These are phyloP conservation scores for Ceratina calcarata DNA, from an alignment of 1,140 invertebrate species.

Conservation along the genomic window DNA sequence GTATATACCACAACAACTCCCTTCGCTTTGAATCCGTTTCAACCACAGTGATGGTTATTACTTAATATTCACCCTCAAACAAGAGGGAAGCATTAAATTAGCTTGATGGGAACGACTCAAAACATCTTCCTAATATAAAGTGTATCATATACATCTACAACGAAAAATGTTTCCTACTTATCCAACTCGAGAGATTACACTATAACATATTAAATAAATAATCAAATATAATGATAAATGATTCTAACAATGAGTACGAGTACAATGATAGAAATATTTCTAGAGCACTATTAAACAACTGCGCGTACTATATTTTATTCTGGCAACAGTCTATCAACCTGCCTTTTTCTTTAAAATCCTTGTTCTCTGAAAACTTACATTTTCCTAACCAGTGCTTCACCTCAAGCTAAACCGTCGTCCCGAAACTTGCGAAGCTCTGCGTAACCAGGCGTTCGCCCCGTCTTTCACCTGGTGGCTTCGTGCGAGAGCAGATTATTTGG, in stretches of 20 bases:
- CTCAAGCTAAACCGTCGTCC: background rate
- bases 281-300: too few relatives aligned
- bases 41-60: background rate
- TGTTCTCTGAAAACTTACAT: too few relatives aligned
- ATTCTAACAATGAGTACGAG: too few relatives aligned
- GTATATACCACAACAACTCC: background rate
- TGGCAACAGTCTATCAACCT: too few relatives aligned
- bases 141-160: too few relatives aligned
- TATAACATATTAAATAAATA: too few relatives aligned
- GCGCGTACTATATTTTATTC: too few relatives aligned
- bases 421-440: background rate
- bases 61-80: constrained; percentile 20
- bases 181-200: too few relatives aligned
- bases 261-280: too few relatives aligned
- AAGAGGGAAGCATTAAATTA: constrained; percentile 1
- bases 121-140: background rate
- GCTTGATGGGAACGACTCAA: background rate
- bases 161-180: background rate
- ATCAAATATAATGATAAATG: too few relatives aligned
- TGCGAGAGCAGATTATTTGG: constrained; percentile 58
- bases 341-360: too few relatives aligned
- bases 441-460: background rate
- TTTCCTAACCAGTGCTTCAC: too few relatives aligned
- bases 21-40: background rate
- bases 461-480: constrained; percentile 17